phyloP scores from a whole-genome alignment of 2,797 vertebrate genomes.

The Acipenser transmontanus region DNA sequence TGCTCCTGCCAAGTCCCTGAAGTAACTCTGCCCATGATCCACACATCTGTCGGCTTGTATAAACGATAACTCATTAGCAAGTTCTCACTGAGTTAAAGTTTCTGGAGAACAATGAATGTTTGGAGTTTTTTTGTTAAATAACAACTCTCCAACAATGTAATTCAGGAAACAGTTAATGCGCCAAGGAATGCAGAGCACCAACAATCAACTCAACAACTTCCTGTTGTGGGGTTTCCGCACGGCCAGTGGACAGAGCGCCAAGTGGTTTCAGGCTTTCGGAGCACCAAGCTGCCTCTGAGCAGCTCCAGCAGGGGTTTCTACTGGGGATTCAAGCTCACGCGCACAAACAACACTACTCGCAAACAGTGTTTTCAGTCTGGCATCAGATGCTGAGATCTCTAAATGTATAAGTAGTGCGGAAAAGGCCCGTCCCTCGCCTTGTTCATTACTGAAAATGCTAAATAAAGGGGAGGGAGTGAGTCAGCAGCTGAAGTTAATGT shows the following conservation, averaged over 20 bases:
- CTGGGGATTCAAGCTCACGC: not conserved
- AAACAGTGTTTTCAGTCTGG: not conserved
- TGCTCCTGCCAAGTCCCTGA: not conserved
- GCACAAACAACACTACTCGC: not conserved
- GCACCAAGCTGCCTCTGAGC: not conserved
- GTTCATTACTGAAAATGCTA: not conserved
- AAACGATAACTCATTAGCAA: not conserved
- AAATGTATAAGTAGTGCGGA: not conserved
- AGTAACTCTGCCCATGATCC: conserved; percentile 4
- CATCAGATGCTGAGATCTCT: not conserved
- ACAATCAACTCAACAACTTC: conserved; percentile 64
- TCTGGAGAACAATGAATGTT: conserved; percentile 63
- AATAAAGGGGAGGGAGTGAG: conserved; percentile 1
- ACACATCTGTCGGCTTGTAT: not conserved
- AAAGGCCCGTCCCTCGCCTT: not conserved
- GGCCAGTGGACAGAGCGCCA: not conserved
- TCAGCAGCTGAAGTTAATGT: not conserved
- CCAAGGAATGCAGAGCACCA: conserved; percentile 46
- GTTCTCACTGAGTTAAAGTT: conserved; percentile 28
- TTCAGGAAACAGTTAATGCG: conserved; percentile 55
- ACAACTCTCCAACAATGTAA: conserved; percentile 33
- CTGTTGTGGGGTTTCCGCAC: conserved; percentile 32
- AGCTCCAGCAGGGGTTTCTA: not conserved
- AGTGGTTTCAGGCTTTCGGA: not conserved
- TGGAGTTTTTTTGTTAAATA: conserved; percentile 34